Base-by-base conservation (phyloP, 2,113 vertebrate genomes). In the Hirundichthys speculiger region DNA sequence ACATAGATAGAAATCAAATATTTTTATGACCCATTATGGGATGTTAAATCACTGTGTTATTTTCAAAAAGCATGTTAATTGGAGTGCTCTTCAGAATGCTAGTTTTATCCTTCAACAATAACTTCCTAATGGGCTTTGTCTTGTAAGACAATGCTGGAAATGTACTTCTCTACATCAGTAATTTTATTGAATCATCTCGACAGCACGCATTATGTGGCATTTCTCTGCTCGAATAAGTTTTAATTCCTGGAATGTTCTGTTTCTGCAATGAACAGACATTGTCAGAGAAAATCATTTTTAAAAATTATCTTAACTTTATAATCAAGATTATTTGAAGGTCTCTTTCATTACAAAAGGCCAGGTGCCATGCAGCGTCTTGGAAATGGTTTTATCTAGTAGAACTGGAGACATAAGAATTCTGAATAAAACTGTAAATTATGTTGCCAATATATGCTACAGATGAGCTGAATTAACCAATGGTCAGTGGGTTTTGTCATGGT, bases 121-220 rank as follows among this genome's bases (percentile, higher is more conserved):
- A 54, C 15, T 15, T 52, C 51, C 69, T 51, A 78, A 80, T 74
- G 24, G 21, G 39, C 67, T 79, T n/a, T n/a, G n/a, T n/a, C n/a
- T n/a, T n/a, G n/a, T n/a, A n/a, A n/a, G n/a, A n/a, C 64, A 80
- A 83, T 73, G 34, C 40, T 45, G 40, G 51, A 53, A 76, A 68
- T 77, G 65, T 43, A 24, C 47, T 78, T 71, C 70, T 80, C 52
- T 70, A 75, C 45, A 4, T 70, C 73, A 64, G 51, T 79, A 56
- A 74, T 82, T 80, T 78, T 60, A 65, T 25, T 84, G 68, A 82
- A 76, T 73, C 59, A 80, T 57, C 49, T 61, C 52, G 73, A 68
- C 50, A 76, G 65, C 62, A 57, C 46, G 22, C 45, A 52, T 19
- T 22, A 50, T 61, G 51, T 50, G 25, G 16, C 38, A 21, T 39